These are phyloP conservation scores for Scomber colias DNA, from an alignment of 2,113 vertebrate species.

Conservation along the genomic window DNA sequence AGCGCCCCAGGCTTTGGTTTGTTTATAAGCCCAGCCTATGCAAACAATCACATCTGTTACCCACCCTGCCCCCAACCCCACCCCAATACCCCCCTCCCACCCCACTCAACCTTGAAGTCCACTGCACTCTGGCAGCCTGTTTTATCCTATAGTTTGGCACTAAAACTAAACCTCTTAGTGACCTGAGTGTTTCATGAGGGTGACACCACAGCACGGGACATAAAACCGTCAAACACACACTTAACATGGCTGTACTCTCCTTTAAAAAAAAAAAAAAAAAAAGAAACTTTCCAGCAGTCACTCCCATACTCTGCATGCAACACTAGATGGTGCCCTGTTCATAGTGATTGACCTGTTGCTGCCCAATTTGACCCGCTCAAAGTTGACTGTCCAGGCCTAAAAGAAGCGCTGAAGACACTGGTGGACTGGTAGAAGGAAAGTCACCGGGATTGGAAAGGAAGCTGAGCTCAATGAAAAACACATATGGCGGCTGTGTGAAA, in stretches of 20 bases:
- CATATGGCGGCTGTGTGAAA: slow-evolving; percentile 35
- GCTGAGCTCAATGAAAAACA: neutral
- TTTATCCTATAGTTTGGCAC: neutral
- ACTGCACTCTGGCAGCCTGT: slow-evolving; percentile 7
- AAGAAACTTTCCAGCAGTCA: neutral
- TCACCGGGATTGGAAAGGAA: neutral
- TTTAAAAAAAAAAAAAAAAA: too few relatives aligned
- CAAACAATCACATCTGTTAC: slow-evolving; percentile 60
- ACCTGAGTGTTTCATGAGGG: neutral
- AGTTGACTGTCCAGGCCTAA: neutral
- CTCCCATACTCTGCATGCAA: slow-evolving; percentile 62
- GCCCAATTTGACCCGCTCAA: slow-evolving; percentile 48
- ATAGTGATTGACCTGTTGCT: slow-evolving; percentile 66
- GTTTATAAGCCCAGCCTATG: slow-evolving; percentile 21
- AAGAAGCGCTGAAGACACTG: neutral
- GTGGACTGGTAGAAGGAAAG: neutral
- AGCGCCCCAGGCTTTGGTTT: slow-evolving; percentile 2
- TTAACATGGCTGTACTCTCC: slow-evolving; percentile 26
- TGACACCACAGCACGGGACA: neutral
- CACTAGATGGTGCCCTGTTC: slow-evolving; percentile 82
- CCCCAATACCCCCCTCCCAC: too few relatives aligned
- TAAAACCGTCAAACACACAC: neutral
- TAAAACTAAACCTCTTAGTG: neutral
- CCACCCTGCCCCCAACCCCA: neutral
- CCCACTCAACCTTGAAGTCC: neutral